These are phyloP conservation scores for Apantesis nais DNA, from an alignment of 2,888 invertebrate species.

Conservation along the genomic window DNA sequence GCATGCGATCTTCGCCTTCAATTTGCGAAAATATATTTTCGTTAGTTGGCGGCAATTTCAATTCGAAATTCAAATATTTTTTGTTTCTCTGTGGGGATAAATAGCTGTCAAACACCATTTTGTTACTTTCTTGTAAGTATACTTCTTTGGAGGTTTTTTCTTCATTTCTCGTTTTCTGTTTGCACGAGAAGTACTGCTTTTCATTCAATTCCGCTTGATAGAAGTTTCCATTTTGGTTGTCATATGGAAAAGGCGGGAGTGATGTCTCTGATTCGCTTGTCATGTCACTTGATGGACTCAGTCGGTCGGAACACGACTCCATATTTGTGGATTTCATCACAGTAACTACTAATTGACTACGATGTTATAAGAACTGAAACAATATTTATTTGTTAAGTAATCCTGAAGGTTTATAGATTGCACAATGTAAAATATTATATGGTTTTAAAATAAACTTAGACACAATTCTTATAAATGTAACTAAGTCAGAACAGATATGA, in stretches of 20 bases:
- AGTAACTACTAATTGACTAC: conserved; percentile 20
- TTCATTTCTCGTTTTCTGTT: conserved; percentile 68
- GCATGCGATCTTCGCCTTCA: conserved; percentile 72
- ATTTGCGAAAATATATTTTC: conserved; percentile 76
- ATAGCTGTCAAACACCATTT: conserved; percentile 73
- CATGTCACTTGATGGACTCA: conserved; percentile 78
- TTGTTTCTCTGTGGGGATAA: conserved; percentile 71
- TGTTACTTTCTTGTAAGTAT: conserved; percentile 75
- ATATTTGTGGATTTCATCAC: conserved; percentile 82
- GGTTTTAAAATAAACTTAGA: too few species aligned
- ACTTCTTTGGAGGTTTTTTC: conserved; percentile 67
- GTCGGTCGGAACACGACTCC: conserved; percentile 77
- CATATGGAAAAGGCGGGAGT: conserved; percentile 74
- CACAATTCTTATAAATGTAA: too few species aligned
- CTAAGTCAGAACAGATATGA: too few species aligned
- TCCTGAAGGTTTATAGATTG: neutral
- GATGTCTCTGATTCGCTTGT: conserved; percentile 81
- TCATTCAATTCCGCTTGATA: conserved; percentile 70
- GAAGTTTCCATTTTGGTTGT: conserved; percentile 70
- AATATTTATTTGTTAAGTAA: conserved; percentile 2
- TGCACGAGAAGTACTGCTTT: conserved; percentile 76
- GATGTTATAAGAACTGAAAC: conserved; percentile 25
- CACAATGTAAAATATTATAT: too few species aligned
- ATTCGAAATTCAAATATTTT: conserved; percentile 80
- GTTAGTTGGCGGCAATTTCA: conserved; percentile 75